Conservation (phyloP, 2,113 vertebrate species). For the Anoplopoma fimbria region DNA sequence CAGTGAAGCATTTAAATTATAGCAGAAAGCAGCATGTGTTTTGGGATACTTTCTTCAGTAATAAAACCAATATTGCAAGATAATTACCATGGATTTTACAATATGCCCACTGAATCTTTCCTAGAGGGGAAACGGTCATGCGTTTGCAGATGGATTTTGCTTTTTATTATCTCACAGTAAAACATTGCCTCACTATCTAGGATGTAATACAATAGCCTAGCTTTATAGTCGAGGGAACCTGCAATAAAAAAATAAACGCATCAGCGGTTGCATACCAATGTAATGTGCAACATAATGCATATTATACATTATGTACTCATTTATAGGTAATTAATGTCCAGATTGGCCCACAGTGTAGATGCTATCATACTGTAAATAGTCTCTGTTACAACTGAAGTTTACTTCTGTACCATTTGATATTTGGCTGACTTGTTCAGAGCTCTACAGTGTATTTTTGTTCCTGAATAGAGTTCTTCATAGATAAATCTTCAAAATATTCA, state of each 20-base stretch:
- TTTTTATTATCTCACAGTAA: slow-evolving; percentile 83
- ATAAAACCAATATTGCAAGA: slow-evolving; percentile 84
- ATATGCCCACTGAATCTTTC: slow-evolving; percentile 77
- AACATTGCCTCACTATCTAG: slow-evolving; percentile 69
- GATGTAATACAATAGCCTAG: slow-evolving; percentile 73
- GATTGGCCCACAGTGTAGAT: not conserved
- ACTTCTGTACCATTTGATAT: no score
- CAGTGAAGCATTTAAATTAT: slow-evolving; percentile 60
- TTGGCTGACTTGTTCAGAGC: no score
- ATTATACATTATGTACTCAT: slow-evolving; percentile 41
- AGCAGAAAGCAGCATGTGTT: slow-evolving; percentile 73
- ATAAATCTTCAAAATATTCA: slow-evolving; percentile 1
- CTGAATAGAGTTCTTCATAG: not conserved
- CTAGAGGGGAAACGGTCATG: slow-evolving; percentile 80
- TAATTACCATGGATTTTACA: slow-evolving; percentile 84
- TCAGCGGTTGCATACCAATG: slow-evolving; percentile 77
- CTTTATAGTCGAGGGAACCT: slow-evolving; percentile 75
- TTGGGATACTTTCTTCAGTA: slow-evolving; percentile 72
- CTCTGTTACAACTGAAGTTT: not conserved
- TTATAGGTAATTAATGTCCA: slow-evolving; percentile 42
- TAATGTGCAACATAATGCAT: slow-evolving; percentile 62
- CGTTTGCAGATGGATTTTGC: slow-evolving; percentile 76
- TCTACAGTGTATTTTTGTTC: not conserved
- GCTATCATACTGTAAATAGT: not conserved
- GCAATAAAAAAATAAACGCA: slow-evolving; percentile 77